Conservation (phyloP, 2,888 invertebrate species). For the Linyphia triangularis region DNA sequence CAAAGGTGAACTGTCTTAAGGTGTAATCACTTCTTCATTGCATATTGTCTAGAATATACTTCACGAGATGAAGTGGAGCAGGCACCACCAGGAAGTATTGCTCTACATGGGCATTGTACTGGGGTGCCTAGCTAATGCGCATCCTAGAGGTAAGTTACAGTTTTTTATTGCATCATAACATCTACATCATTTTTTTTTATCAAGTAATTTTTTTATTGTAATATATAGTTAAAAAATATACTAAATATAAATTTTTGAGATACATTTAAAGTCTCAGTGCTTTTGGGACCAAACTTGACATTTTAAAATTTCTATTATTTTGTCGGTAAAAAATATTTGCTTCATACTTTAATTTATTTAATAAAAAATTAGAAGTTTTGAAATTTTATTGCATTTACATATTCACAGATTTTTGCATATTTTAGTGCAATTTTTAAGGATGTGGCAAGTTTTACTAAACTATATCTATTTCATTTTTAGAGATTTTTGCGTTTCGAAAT, state of each 20-base stretch:
- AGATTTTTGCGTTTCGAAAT: too few species aligned
- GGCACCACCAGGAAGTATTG: constrained; percentile 1
- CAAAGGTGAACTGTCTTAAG: constrained; percentile 57
- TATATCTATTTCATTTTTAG: too few species aligned
- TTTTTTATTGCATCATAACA: too few species aligned
- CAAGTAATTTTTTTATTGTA: background rate
- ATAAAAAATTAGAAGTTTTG: too few species aligned
- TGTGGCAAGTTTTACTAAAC: too few species aligned
- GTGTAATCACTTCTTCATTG: constrained; percentile 23
- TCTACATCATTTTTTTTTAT: too few species aligned
- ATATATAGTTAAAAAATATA: background rate
- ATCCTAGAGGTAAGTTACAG: constrained; percentile 67
- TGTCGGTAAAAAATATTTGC: too few species aligned
- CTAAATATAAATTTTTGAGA: background rate
- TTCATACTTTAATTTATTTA: too few species aligned
- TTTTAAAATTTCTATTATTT: background rate
- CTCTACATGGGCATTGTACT: constrained; percentile 11
- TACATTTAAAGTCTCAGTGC: background rate
- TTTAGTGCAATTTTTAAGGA: too few species aligned
- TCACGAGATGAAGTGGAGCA: constrained; percentile 8
- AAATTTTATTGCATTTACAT: too few species aligned
- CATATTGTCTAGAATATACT: constrained; percentile 7
- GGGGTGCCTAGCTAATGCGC: constrained; percentile 4
- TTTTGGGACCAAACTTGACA: background rate
- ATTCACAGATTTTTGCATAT: too few species aligned